phyloP scores from a whole-genome alignment of 2,888 invertebrate genomes.

The Scaeva pyrastri region DNA sequence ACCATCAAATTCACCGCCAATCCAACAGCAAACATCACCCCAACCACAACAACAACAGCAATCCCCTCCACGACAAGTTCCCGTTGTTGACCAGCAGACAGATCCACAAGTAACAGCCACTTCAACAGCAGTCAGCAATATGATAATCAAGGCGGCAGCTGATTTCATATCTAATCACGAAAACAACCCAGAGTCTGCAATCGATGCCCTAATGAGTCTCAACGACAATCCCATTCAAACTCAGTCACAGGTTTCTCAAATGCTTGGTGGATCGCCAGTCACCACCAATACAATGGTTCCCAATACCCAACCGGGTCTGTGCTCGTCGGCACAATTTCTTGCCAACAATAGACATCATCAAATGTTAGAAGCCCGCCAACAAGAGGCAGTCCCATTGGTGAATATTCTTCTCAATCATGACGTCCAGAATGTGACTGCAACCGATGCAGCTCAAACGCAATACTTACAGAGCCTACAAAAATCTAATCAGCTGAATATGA shows the following conservation, averaged over 20 bases:
- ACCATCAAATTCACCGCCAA: slow-evolving; percentile 77
- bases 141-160: slow-evolving; percentile 90
- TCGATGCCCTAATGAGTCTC: slow-evolving; percentile 77
- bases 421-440: slow-evolving; percentile 72
- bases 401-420: slow-evolving; percentile 81
- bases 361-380: slow-evolving; percentile 61
- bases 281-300: slow-evolving; percentile 72
- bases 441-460: slow-evolving; percentile 77
- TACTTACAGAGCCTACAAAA: slow-evolving; percentile 78
- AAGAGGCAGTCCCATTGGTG: slow-evolving; percentile 78
- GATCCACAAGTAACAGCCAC: slow-evolving; percentile 82
- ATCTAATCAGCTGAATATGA: slow-evolving; percentile 64
- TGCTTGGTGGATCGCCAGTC: slow-evolving; percentile 68
- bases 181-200: slow-evolving; percentile 82
- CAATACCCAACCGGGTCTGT: slow-evolving; percentile 42
- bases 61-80: slow-evolving; percentile 76
- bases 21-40: slow-evolving; percentile 70
- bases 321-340: slow-evolving; percentile 65
- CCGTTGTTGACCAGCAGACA: slow-evolving; percentile 75
- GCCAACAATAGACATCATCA: slow-evolving; percentile 57
- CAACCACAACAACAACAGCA: slow-evolving; percentile 76
- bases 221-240: slow-evolving; percentile 69
- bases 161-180: slow-evolving; percentile 88
- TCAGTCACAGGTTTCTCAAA: slow-evolving; percentile 74
- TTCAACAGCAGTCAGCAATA: slow-evolving; percentile 86